Evolutionary conservation across 1,140 invertebrate genomes (phyloP), one percentile per base, ranked within the genome.

Genomic region (Sminthurinus signatus): DNA sequence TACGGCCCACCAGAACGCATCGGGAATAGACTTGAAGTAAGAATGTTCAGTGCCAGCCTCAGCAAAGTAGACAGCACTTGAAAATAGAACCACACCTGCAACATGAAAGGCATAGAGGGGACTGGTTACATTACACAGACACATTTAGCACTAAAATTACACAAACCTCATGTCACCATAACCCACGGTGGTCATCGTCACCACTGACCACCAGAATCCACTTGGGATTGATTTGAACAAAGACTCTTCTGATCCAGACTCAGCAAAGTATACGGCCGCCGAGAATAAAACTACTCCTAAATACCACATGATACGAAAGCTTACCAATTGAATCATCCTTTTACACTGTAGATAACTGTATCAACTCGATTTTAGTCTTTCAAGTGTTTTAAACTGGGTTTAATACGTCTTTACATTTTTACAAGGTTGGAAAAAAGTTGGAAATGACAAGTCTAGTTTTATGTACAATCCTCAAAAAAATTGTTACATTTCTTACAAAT

Each of bases 131-230:
- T 61, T 44, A 57, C 39, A 61, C 29, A 32, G 27, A 65, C 61
- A 57, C 60, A 54, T 32, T n/a, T 25, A 61, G 46, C 48, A 61
- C 32, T 31, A 17, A 27, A 61, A 39, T 17, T 12, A 44, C 28
- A 62, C 39, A 50, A 88, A 89, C 88, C 87, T 91, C 92, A 96
- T 96, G 81, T 97, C 94, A 79, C 94, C 94, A 83, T 97, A 97
- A 76, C 94, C 93, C 71, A 96, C 93, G 71, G 93, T 96, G 73
- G 93, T 90, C 95, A 98, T 98, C 80, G 95, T 98, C 79, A 98
- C 95, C 78, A 98, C 93, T 77, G 90, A 91, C 93, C 94, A 98
- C 96, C 95, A 98, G 85, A 98, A 98, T 78, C 93, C 82, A 60
- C 82, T 80, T 28, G 85, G 85, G 75, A 86, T 86, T 73, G 82